phyloP scores from a whole-genome alignment of 37 sponge, comb jelly and placozoan species.

The Crambe crambe region DNA sequence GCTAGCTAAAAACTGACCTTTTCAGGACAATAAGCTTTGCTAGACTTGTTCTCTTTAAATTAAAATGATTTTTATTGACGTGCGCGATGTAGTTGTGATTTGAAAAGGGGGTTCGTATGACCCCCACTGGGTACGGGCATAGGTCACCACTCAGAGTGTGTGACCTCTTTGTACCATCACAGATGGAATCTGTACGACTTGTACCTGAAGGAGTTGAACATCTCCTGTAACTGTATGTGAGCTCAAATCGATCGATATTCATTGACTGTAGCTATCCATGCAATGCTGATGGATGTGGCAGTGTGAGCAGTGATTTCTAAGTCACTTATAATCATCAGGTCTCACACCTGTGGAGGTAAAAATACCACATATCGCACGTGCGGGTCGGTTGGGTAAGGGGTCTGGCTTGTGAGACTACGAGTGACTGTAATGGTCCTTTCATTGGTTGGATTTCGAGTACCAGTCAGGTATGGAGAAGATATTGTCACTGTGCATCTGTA shows the following conservation, averaged over 20 bases:
- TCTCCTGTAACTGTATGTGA: neutral
- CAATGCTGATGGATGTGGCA: neutral
- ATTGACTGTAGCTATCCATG: neutral
- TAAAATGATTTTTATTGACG: no score
- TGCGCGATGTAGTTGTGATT: no score
- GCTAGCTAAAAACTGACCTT: no score
- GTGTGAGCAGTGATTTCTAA: neutral
- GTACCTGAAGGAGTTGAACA: neutral
- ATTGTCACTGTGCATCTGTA: neutral
- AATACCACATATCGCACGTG: no score
- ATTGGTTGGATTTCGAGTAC: no score
- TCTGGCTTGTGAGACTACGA: no score
- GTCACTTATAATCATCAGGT: neutral
- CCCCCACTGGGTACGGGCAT: no score
- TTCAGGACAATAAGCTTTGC: no score
- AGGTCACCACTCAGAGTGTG: conserved; percentile 4
- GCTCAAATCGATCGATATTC: neutral
- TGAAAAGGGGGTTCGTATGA: no score
- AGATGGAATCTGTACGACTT: neutral
- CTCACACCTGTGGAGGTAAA: neutral
- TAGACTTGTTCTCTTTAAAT: neutral
- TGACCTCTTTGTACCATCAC: neutral
- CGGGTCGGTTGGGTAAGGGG: no score
- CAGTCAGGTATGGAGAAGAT: neutral
- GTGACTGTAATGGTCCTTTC: no score